Evolutionary conservation across 2,888 invertebrate genomes (phyloP).

Genomic region (Leucozona laternaria): DNA sequence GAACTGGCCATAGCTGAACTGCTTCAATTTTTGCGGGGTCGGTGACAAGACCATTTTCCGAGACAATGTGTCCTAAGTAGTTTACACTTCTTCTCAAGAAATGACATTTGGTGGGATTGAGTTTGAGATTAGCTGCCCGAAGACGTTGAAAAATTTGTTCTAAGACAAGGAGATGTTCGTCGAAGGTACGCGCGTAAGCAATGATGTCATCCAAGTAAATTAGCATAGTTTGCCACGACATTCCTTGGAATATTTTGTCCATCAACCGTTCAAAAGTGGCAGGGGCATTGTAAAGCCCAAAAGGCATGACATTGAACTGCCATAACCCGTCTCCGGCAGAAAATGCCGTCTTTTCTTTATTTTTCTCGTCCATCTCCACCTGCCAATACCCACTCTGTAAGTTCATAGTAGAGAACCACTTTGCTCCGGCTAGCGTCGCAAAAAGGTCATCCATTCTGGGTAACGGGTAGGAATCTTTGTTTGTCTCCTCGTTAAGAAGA

Average conservation of each 20-base stretch:
- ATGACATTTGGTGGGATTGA: background rate
- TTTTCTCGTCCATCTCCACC: slow-evolving; percentile 45
- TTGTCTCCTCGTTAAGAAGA: slow-evolving; percentile 32
- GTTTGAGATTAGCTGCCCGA: background rate
- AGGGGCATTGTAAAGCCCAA: slow-evolving; percentile 69
- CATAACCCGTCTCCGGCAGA: slow-evolving; percentile 72
- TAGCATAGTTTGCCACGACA: slow-evolving; percentile 66
- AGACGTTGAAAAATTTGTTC: background rate
- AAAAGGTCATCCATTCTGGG: slow-evolving; percentile 68
- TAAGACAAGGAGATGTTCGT: slow-evolving; percentile 40
- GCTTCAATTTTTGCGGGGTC: too few species aligned
- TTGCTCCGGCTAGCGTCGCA: slow-evolving; percentile 68
- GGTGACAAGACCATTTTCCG: too few species aligned
- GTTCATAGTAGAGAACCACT: slow-evolving; percentile 75
- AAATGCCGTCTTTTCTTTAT: slow-evolving; percentile 77
- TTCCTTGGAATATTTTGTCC: slow-evolving; percentile 53
- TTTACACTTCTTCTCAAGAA: background rate
- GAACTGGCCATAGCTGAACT: too few species aligned
- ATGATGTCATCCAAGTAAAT: slow-evolving; percentile 76
- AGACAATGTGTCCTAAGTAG: too few species aligned
- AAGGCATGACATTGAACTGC: slow-evolving; percentile 77
- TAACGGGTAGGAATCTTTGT: slow-evolving; percentile 18
- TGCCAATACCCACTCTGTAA: slow-evolving; percentile 72
- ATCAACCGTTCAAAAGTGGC: slow-evolving; percentile 75
- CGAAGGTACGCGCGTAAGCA: slow-evolving; percentile 57